A percentile compares a stretch with the other conserved stretches of the same genome.
phyloP scores from a whole-genome alignment of 2,113 vertebrate genomes.

The Lepidothrix coronata region DNA sequence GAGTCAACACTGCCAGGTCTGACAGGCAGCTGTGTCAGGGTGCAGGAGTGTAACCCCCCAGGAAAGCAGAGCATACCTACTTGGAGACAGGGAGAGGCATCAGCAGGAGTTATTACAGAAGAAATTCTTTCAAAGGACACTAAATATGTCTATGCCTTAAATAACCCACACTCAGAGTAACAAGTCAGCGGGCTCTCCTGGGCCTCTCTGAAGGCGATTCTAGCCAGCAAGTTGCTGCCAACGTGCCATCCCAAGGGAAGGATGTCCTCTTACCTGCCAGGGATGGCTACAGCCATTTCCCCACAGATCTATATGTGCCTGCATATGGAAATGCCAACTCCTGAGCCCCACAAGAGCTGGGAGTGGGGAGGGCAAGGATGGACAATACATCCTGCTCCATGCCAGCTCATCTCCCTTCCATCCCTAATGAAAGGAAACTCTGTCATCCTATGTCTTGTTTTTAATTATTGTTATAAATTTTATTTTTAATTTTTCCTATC shows the following conservation, averaged over 20 bases:
- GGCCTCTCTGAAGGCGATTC: not conserved
- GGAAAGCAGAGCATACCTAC: not conserved
- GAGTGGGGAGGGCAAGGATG: not conserved
- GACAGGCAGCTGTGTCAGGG: not conserved
- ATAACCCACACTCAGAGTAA: not conserved
- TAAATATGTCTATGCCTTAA: not conserved
- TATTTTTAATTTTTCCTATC: not conserved
- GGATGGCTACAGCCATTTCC: not conserved
- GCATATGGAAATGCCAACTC: not conserved
- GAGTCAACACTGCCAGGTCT: not conserved
- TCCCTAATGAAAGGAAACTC: not conserved
- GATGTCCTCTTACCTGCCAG: not conserved
- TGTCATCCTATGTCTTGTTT: not conserved
- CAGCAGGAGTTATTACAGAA: not conserved
- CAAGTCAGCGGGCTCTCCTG: not conserved
- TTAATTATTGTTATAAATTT: not conserved
- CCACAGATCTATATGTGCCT: not conserved
- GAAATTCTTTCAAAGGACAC: not conserved
- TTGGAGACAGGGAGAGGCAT: not conserved
- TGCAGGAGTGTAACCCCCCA: not conserved
- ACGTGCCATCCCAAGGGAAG: not conserved
- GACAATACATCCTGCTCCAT: not conserved
- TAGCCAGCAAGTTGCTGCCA: not conserved
- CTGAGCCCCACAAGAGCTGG: not conserved
- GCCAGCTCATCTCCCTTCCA: not conserved